phyloP scores from a whole-genome alignment of 2,888 invertebrate genomes.

The Heliconius hortense region DNA sequence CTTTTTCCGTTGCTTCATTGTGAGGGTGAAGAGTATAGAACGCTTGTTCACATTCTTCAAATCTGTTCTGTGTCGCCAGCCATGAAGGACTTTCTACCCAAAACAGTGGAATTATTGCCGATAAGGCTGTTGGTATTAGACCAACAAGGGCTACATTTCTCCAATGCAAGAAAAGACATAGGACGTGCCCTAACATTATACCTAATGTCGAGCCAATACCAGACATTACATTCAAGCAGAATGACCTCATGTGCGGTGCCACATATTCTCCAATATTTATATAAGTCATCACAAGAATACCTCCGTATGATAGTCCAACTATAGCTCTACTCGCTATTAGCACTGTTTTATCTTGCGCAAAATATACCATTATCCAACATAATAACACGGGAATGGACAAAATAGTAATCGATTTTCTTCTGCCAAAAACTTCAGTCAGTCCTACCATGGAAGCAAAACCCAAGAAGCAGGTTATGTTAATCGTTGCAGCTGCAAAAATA shows the following conservation, averaged over 20 bases:
- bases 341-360: slow-evolving; percentile 32
- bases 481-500: slow-evolving; percentile 38
- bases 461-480: slow-evolving; percentile 38
- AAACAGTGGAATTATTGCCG: slow-evolving; percentile 35
- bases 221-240: slow-evolving; percentile 39
- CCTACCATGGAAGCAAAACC: slow-evolving; percentile 35
- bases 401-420: slow-evolving; percentile 35
- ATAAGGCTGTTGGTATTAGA: slow-evolving; percentile 34
- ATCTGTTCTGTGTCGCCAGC: slow-evolving; percentile 40
- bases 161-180: slow-evolving; percentile 40
- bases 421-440: slow-evolving; percentile 36
- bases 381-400: slow-evolving; percentile 34
- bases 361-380: slow-evolving; percentile 41
- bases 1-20: slow-evolving; percentile 32
- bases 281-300: slow-evolving; percentile 28
- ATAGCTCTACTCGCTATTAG: slow-evolving; percentile 37
- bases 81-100: slow-evolving; percentile 43
- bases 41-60: slow-evolving; percentile 35
- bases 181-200: slow-evolving; percentile 33
- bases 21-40: slow-evolving; percentile 33
- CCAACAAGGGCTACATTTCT: slow-evolving; percentile 39
- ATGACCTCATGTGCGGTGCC: slow-evolving; percentile 35
- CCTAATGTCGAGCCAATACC: slow-evolving; percentile 30
- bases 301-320: slow-evolving; percentile 38
- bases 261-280: slow-evolving; percentile 38